These are phyloP conservation scores for Pterocles burchelli DNA, from an alignment of 2,113 vertebrate species.

Conservation along the genomic window DNA sequence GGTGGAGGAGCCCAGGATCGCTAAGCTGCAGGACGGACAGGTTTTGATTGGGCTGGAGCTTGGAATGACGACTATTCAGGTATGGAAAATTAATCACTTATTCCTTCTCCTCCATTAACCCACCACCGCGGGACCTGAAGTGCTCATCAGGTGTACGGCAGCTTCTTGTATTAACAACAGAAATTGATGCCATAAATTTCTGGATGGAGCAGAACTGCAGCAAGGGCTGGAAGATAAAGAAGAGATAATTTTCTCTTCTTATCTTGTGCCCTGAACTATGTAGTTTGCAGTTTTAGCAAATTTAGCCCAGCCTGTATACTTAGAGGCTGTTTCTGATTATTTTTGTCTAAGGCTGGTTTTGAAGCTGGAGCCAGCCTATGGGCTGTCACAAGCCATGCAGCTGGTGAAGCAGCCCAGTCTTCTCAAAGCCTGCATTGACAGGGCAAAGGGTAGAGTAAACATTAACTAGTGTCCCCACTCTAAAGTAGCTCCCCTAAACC, in stretches of 20 bases:
- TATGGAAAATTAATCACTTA: constrained; percentile 4
- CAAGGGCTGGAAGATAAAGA: not conserved
- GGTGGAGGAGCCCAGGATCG: constrained; percentile 89
- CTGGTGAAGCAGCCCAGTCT: not conserved
- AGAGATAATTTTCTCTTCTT: not conserved
- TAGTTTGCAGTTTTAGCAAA: not conserved
- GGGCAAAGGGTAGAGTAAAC: not conserved
- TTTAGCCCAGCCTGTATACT: not conserved
- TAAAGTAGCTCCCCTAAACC: not conserved
- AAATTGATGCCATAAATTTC: accelerated
- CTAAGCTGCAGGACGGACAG: constrained; percentile 82
- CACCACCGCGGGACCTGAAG: not conserved
- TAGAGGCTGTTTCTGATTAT: not conserved
- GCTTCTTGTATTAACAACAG: not conserved
- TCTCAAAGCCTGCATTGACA: not conserved
- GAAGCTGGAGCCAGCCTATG: not conserved
- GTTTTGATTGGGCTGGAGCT: constrained; percentile 87
- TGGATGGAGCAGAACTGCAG: not conserved
- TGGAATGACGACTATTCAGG: constrained; percentile 91
- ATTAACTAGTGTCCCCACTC: not conserved
- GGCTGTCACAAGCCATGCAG: not conserved
- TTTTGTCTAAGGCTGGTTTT: not conserved
- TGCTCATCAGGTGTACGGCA: not conserved
- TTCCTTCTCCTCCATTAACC: not conserved
- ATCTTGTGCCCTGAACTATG: not conserved